phyloP scores from a whole-genome alignment of 1,140 invertebrate genomes.

The Tribolium madens region DNA sequence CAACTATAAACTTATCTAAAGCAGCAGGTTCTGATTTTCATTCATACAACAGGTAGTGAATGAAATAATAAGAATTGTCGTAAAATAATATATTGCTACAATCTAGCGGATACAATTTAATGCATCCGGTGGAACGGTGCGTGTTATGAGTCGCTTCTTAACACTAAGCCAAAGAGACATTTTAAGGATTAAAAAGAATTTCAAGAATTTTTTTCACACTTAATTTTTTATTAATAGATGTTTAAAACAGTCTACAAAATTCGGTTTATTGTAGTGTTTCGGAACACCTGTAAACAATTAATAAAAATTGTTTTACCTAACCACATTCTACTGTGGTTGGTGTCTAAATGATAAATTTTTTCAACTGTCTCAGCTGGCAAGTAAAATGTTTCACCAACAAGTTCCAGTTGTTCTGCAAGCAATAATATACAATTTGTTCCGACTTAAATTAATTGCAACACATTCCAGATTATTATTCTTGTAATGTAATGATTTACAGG shows the following conservation, averaged over 20 bases:
- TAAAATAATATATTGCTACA: conserved; percentile 46
- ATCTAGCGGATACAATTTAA: conserved; percentile 50
- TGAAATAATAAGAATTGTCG: conserved; percentile 54
- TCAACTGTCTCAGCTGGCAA: conserved; percentile 39
- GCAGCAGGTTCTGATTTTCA: conserved; percentile 28
- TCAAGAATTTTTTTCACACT: not conserved
- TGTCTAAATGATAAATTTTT: conserved; percentile 36
- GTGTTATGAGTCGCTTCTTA: not conserved
- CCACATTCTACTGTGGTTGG: not conserved
- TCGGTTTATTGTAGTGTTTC: conserved; percentile 21
- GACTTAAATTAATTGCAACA: conserved; percentile 20
- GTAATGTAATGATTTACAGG: conserved; percentile 19
- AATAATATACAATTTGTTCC: conserved; percentile 7
- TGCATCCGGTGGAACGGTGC: conserved; percentile 47
- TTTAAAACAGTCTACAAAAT: not conserved
- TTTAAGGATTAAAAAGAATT: not conserved
- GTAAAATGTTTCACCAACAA: conserved; percentile 31
- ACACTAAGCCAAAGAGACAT: not conserved
- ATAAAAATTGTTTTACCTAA: conserved; percentile 20
- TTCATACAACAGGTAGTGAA: conserved; percentile 53
- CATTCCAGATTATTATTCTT: conserved; percentile 6
- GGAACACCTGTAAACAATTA: conserved; percentile 40
- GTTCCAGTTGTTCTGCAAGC: conserved; percentile 6
- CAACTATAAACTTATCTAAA: not conserved
- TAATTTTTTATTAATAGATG: not conserved